A percentile compares a stretch with the other conserved stretches of the same genome.
These are phyloP conservation scores for Melitaea athalia DNA, from an alignment of 2,888 invertebrate genomes.

Conservation along the genomic window DNA sequence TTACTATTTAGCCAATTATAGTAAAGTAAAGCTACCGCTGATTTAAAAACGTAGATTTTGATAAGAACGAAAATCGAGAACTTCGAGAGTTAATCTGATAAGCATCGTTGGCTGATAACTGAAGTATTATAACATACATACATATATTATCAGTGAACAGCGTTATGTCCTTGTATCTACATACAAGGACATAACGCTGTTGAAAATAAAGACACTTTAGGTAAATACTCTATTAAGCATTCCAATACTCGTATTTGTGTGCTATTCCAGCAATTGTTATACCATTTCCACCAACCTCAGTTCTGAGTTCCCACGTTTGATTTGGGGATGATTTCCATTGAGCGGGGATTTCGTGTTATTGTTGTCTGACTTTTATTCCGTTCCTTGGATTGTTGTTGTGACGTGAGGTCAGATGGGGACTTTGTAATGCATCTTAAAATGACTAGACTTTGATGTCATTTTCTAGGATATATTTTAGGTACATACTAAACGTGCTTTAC, in stretches of 20 bases:
- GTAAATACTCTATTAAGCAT: background rate
- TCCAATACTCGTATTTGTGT: background rate
- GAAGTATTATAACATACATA: no score
- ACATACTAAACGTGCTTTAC: no score
- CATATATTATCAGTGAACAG: no score
- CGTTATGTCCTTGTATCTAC: no score
- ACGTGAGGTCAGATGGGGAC: conserved; percentile 29
- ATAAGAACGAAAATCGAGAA: no score
- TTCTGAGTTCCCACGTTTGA: conserved; percentile 48
- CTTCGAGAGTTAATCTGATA: no score
- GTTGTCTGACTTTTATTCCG: conserved; percentile 41
- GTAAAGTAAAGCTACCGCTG: no score
- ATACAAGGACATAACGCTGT: no score
- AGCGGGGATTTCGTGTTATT: conserved; percentile 39
- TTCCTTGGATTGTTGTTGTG: conserved; percentile 27
- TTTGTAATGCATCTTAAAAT: background rate
- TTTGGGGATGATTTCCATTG: conserved; percentile 48
- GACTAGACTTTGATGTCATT: background rate
- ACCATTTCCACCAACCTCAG: background rate
- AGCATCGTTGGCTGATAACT: no score
- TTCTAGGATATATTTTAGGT: background rate
- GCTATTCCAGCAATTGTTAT: background rate
- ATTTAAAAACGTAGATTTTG: no score
- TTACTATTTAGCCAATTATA: no score
- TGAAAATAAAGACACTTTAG: background rate